Evolutionary conservation across 2,113 vertebrate species (phyloP), one percentile per base, ranked within the genome.

Genomic region (Myotis yumanensis): DNA sequence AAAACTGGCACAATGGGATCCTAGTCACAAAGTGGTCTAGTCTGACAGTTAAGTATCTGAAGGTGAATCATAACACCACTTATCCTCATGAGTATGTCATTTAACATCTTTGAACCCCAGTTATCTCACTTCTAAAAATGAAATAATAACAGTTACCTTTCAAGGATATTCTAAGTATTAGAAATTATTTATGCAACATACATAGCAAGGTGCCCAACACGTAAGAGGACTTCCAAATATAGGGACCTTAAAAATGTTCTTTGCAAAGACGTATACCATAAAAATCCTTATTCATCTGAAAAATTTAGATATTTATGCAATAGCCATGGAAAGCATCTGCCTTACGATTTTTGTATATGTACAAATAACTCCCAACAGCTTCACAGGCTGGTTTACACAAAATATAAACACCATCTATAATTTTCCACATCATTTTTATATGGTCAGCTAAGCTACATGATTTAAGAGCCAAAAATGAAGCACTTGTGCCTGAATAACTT

Each of bases 371-470:
- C 75, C 5, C 25, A 80, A 20, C 3, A 76, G 11, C 20, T 75
- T 79, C 57, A 51, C 8, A 88, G 30, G 1, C 15, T 52, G 12
- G 15, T 43, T 88, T 35, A 52, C 7, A 90, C 52, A 66, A 77
- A 69, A 64, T 59, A 73, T 57, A 90, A 46, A 85, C 15, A 37
- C 18, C 30, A 94, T 62, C 83, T 95, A 73, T 95, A 77, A 95
- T 89, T 80, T 82, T 75, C 5, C 59, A 72, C n/a, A 57, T 69
- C 5, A 69, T 62, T 93, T 73, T 86, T 73, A 93, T 46, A 71
- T n/a, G 10, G 40, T 22, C 71, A 51, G 57, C 59, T 77, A 87
- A 43, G 40, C 32, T 16, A 90, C 95, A 86, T 11, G 35, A 84
- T 43, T 90, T n/a, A 79, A 72, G 16, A 86, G 18, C 2, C 59